A percentile compares a stretch with the other conserved stretches of the same genome.
Conservation (phyloP, 2,113 vertebrate species). For the Sprattus sprattus region DNA sequence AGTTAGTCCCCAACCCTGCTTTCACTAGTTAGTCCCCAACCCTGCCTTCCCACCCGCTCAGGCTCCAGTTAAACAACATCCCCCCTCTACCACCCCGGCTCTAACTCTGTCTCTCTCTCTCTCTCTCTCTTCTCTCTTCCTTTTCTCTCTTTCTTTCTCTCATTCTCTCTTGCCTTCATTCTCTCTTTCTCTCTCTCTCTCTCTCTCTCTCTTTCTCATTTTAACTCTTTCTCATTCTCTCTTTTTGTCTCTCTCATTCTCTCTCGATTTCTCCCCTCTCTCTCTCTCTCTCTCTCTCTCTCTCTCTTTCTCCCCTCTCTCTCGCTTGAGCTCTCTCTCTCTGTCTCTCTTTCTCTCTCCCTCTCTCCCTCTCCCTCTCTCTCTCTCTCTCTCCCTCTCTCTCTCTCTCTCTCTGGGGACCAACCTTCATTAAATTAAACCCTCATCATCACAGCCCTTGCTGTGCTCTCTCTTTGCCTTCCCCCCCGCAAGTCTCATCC, state of each 20-base stretch:
- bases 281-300: background rate
- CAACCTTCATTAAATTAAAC: background rate
- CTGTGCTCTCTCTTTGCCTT: background rate
- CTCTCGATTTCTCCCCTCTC: background rate
- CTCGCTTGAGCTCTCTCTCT: background rate
- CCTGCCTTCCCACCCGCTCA: too few species aligned
- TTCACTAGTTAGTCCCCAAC: too few species aligned
- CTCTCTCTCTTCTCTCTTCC: background rate
- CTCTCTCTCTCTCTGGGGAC: background rate
- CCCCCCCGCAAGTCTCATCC: background rate
- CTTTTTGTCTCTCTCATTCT: background rate
- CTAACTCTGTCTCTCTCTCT: background rate
- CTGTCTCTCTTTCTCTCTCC: background rate
- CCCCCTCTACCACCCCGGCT: too few species aligned
- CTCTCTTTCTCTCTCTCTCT: background rate
- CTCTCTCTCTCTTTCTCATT: background rate
- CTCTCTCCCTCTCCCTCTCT: background rate
- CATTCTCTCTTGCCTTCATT: background rate
- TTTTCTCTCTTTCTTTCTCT: background rate
- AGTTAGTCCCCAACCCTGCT: too few species aligned
- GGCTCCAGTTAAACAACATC: background rate
- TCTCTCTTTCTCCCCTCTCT: background rate
- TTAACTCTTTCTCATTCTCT: background rate
- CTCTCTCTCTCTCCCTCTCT: background rate
- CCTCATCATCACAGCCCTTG: slow-evolving; percentile 37